Evolutionary conservation across 1,140 invertebrate genomes (phyloP).

Genomic region (Lepidurus apus): DNA sequence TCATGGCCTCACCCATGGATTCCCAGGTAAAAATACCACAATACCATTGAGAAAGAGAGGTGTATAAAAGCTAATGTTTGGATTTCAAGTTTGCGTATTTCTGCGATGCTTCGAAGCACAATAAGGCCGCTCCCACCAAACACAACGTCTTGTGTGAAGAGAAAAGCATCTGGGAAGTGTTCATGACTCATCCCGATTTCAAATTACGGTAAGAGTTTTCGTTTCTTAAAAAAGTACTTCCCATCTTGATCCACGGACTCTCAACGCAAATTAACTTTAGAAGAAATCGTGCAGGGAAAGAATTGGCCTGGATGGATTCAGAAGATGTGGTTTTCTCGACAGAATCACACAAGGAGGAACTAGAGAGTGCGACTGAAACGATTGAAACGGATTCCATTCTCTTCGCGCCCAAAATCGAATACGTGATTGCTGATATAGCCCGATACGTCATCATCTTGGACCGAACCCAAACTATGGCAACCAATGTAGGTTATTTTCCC

Average conservation of each 20-base stretch:
- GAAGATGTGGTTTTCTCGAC: neutral
- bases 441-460: neutral
- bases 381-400: neutral
- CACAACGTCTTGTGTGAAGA: slow-evolving; percentile 40
- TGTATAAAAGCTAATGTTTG: neutral
- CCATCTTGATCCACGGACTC: too few relatives aligned
- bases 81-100: slow-evolving; percentile 31
- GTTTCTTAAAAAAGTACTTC: neutral
- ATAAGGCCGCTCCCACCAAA: slow-evolving; percentile 38
- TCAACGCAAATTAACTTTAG: neutral
- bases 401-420: neutral
- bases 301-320: neutral
- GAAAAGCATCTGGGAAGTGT: slow-evolving; percentile 39
- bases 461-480: neutral
- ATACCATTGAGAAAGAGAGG: neutral
- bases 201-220: slow-evolving; percentile 27
- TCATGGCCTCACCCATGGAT: neutral
- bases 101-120: slow-evolving; percentile 39
- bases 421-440: neutral
- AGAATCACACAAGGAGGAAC: neutral
- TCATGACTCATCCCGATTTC: slow-evolving; percentile 39
- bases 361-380: neutral
- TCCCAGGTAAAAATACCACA: neutral
- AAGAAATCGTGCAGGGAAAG: slow-evolving; percentile 1
- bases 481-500: neutral